phyloP scores from a whole-genome alignment of 2,888 invertebrate species.

The Meteorus cinctellus region DNA sequence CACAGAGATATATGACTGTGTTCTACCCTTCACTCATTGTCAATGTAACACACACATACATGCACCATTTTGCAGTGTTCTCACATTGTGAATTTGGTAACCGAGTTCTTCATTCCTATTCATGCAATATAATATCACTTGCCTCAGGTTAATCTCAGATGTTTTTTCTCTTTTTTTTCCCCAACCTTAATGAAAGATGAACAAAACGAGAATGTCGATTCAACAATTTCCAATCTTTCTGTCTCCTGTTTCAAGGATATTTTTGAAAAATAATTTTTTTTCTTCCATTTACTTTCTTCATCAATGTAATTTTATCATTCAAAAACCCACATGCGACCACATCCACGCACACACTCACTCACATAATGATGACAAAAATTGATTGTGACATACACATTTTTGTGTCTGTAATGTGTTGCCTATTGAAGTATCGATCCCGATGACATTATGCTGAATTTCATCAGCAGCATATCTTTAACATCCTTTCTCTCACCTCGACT shows the following conservation, averaged over 20 bases:
- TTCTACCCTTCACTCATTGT: conserved; percentile 16
- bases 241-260: not conserved
- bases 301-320: not conserved
- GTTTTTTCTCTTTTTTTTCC: conserved; percentile 40
- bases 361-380: not conserved
- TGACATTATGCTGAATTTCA: conserved; percentile 23
- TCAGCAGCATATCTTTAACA: conserved; percentile 18
- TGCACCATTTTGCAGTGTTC: not conserved
- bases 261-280: not conserved
- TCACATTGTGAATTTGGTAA: conserved; percentile 50
- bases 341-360: not conserved
- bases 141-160: conserved; percentile 57
- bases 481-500: conserved; percentile 28
- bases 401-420: not conserved
- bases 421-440: conserved; percentile 26
- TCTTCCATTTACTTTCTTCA: not conserved
- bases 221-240: not conserved
- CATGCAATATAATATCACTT: conserved; percentile 33
- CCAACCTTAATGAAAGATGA: not conserved
- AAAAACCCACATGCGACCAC: not conserved
- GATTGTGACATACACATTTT: not conserved
- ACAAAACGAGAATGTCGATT: not conserved
- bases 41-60: conserved; percentile 31
- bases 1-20: conserved; percentile 46
- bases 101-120: conserved; percentile 44